Evolutionary conservation across 1,140 invertebrate species (phyloP), one percentile per base, ranked within the genome.

Genomic region (Trigoniulus corallinus): DNA sequence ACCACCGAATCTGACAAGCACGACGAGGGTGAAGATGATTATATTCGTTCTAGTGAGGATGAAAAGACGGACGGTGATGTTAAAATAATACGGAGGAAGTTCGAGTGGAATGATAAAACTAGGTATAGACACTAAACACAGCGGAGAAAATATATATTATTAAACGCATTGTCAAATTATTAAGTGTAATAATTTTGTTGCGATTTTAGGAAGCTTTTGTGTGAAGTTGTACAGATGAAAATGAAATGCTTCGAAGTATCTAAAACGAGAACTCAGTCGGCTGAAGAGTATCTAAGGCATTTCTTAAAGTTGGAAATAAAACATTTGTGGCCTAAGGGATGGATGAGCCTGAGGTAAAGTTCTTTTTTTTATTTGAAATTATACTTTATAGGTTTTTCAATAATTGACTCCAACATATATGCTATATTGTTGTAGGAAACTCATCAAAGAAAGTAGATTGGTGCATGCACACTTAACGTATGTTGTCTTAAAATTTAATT

Each of bases 261-360:
- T 20, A 73, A 69, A 61, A 63, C 68, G 7, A 65, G 72, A 25
- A 71, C 71, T 52, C 71, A 72, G 58, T 68, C 66, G 26, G 64
- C 72, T 26, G 74, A 75, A 52, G 67, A 72, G 26, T 75, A 73
- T 56, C 60, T 78, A 22, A 64, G 60, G 18, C 55, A 63, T 0
- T 77, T 72, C 52, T 61, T 78, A 24, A 67, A 75, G 29, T 56
- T 61, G 13, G 70, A 74, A 62, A 66, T 78, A 15, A 66, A 70
- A 54, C 62, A 66, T 37, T 53, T 78, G 13, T 78, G 75, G 75
- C 74, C 74, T 2, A 58, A 66, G 47, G 74, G 74, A 3, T 77
- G 74, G 69, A 75, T 77, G 67, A 65, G 67, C 53, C 64, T 64
- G 23, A 61, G 66, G 61, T 66, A 49, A 15, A 26, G 2, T 48